Evolutionary conservation across 2,888 invertebrate species (phyloP).

Genomic region (Lepeophtheirus nordmannii): DNA sequence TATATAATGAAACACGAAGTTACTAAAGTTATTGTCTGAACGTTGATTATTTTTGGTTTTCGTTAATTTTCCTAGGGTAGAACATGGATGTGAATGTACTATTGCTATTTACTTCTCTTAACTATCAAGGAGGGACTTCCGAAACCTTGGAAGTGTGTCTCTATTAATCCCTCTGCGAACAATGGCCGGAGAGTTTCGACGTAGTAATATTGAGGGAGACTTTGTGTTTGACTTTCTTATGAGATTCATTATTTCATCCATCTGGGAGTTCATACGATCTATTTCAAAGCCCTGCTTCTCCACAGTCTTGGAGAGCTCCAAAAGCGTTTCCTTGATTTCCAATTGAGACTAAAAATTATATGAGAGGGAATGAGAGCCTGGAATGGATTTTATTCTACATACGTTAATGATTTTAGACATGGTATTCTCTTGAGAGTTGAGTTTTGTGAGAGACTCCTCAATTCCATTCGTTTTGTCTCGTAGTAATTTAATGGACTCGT

Average conservation of each 20-base stretch:
- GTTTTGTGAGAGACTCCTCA: background rate
- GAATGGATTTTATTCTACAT: background rate
- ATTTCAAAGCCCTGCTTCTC: background rate
- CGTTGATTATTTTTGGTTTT: too few relatives aligned
- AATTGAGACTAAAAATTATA: background rate
- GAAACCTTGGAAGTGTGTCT: background rate
- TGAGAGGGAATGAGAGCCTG: background rate
- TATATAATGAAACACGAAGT: too few relatives aligned
- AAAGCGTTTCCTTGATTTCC: background rate
- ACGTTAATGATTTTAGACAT: background rate
- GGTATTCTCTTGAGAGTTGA: background rate
- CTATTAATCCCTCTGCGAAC: background rate
- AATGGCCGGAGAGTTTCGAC: background rate
- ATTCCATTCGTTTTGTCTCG: background rate
- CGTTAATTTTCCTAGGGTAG: too few relatives aligned
- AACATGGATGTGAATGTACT: too few relatives aligned
- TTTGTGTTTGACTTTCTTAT: background rate
- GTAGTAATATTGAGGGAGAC: background rate
- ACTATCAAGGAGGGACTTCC: background rate
- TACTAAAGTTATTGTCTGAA: too few relatives aligned
- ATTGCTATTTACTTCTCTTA: too few relatives aligned
- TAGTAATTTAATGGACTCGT: background rate
- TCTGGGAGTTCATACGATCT: slow-evolving; percentile 5
- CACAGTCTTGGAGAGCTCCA: background rate
- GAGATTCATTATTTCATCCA: background rate